Conservation (phyloP, 1,140 invertebrate genomes). For the Halyomorpha halys region DNA sequence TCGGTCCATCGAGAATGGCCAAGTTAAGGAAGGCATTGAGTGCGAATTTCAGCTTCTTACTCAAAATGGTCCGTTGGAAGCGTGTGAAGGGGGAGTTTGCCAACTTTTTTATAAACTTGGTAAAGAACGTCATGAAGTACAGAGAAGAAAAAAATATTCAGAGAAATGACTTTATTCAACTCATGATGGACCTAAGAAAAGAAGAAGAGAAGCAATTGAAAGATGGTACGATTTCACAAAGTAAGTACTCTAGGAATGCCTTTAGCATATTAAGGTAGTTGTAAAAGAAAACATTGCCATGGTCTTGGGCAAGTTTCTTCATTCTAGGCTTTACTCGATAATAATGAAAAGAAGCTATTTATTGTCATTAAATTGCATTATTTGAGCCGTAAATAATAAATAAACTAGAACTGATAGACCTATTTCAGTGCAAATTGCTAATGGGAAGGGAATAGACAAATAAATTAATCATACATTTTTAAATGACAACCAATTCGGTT, state of each 20-base stretch:
- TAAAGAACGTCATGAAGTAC: conserved; percentile 38
- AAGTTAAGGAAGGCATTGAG: not conserved
- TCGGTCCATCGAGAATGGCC: not conserved
- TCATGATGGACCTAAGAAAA: conserved; percentile 38
- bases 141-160: conserved; percentile 37
- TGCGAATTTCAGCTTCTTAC: not conserved
- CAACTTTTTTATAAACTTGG: conserved; percentile 38
- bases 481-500: no score
- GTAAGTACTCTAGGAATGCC: not conserved
- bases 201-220: conserved; percentile 26
- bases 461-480: no score
- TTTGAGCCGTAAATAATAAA: no score
- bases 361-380: no score
- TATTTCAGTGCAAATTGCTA: no score
- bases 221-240: not conserved
- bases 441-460: no score
- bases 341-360: no score
- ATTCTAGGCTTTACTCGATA: no score
- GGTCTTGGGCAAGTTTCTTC: no score
- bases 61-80: not conserved
- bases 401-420: no score
- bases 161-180: conserved; percentile 43
- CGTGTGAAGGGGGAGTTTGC: conserved; percentile 30
- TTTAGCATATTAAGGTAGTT: not conserved
- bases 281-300: no score